Percentiles rank a stretch among this genome's conserved stretches.
phyloP scores from a whole-genome alignment of 2,797 vertebrate species.

The Enteromius paludinosus region DNA sequence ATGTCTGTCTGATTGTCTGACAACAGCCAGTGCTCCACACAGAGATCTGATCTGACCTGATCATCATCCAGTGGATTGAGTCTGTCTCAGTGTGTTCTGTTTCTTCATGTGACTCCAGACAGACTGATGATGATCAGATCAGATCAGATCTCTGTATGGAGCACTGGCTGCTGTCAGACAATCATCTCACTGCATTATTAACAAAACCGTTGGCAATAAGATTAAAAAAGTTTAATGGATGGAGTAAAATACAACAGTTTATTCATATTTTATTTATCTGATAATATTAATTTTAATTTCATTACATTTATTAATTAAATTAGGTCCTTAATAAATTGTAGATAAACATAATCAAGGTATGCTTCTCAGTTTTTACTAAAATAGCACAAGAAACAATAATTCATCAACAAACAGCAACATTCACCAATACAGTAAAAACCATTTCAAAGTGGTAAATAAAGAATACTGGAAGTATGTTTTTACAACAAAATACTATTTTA shows the following conservation, averaged over 20 bases:
- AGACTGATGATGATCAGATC: too few species aligned
- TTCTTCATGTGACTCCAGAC: too few species aligned
- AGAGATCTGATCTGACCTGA: too few species aligned
- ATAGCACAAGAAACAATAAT: background rate
- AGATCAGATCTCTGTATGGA: too few species aligned
- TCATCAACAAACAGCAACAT: background rate
- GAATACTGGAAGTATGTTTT: background rate
- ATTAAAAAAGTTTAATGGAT: background rate
- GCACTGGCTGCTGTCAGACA: too few species aligned
- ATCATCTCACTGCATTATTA: too few species aligned
- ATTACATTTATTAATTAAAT: background rate
- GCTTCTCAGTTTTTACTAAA: background rate
- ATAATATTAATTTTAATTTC: background rate
- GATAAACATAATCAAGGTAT: background rate
- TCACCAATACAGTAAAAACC: background rate
- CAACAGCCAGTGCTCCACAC: too few species aligned
- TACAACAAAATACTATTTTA: background rate
- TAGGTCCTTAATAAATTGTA: background rate
- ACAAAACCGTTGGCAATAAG: too few species aligned
- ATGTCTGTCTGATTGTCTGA: too few species aligned
- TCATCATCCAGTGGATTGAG: too few species aligned
- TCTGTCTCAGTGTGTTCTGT: too few species aligned
- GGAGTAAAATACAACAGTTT: background rate
- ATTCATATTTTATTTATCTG: background rate
- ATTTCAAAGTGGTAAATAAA: background rate